A percentile compares a stretch with the other conserved stretches of the same genome.
Conservation (phyloP, 2,797 vertebrate genomes). For the Mastacembelus armatus region DNA sequence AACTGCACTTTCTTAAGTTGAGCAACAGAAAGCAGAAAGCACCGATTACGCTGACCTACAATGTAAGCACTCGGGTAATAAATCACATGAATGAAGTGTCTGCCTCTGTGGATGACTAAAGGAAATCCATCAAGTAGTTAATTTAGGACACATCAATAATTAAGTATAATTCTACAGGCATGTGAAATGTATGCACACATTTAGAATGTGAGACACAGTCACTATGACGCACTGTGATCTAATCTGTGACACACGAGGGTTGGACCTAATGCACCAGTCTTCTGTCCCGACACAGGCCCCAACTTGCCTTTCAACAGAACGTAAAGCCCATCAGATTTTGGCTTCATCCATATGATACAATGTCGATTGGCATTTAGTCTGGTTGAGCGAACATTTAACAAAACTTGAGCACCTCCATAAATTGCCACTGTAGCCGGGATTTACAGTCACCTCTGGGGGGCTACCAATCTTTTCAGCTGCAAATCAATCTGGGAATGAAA, state of each 20-base stretch:
- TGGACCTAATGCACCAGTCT: conserved; percentile 1
- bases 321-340: conserved; percentile 16
- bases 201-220: conserved; percentile 21
- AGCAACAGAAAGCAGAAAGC: conserved; percentile 41
- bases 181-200: conserved; percentile 12
- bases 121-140: conserved; percentile 13
- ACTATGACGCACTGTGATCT: conserved; percentile 32
- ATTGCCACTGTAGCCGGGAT: conserved; percentile 67
- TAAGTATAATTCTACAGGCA: neutral
- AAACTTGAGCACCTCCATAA: conserved; percentile 69
- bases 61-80: conserved; percentile 29
- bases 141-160: conserved; percentile 33
- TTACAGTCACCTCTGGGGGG: conserved; percentile 69
- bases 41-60: conserved; percentile 46
- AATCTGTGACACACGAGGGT: conserved; percentile 28
- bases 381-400: conserved; percentile 73
- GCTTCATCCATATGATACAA: conserved; percentile 52
- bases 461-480: conserved; percentile 69
- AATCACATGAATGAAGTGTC: conserved; percentile 33
- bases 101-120: conserved; percentile 32
- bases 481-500: conserved; percentile 78
- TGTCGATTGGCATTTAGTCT: conserved; percentile 65
- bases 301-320: conserved; percentile 37
- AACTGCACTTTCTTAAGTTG: conserved; percentile 51
- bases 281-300: conserved; percentile 14